A percentile compares a stretch with the other conserved stretches of the same genome.
These are phyloP conservation scores for Mustela lutreola DNA, from an alignment of 2,113 vertebrate species.

Conservation along the genomic window DNA sequence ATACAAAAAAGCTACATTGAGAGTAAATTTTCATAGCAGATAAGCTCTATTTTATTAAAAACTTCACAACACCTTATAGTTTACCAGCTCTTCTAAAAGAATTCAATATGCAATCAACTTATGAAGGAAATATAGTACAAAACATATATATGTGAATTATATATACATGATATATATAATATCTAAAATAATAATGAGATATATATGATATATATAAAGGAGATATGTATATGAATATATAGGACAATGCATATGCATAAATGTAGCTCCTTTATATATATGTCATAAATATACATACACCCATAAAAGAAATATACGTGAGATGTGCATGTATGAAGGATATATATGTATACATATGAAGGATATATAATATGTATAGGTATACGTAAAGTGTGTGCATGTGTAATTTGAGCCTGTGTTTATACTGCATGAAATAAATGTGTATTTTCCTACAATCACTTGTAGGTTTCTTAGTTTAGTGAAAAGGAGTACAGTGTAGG, in stretches of 20 bases:
- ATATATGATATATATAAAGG: not conserved
- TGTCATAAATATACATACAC: not conserved
- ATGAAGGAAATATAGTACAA: not conserved
- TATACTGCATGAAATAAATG: not conserved
- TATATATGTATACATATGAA: not conserved
- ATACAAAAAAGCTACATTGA: not conserved
- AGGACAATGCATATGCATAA: not conserved
- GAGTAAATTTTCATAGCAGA: not conserved
- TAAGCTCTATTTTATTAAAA: slow-evolving; percentile 43
- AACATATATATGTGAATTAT: not conserved
- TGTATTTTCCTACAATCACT: not conserved
- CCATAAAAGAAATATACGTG: not conserved
- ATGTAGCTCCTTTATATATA: not conserved
- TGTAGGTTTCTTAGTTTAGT: not conserved
- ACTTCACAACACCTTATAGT: not conserved
- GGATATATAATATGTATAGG: not conserved
- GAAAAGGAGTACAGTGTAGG: not conserved
- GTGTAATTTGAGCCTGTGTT: not conserved
- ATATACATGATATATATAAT: not conserved
- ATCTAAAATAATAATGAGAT: not conserved
- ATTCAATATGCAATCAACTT: not conserved
- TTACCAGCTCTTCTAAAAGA: not conserved
- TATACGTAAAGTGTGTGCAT: not conserved
- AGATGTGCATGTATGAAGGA: not conserved
- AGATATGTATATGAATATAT: not conserved